Percentiles rank a stretch among this genome's conserved stretches.
phyloP scores from a whole-genome alignment of 2,888 invertebrate species.

The Myopa testacea region DNA sequence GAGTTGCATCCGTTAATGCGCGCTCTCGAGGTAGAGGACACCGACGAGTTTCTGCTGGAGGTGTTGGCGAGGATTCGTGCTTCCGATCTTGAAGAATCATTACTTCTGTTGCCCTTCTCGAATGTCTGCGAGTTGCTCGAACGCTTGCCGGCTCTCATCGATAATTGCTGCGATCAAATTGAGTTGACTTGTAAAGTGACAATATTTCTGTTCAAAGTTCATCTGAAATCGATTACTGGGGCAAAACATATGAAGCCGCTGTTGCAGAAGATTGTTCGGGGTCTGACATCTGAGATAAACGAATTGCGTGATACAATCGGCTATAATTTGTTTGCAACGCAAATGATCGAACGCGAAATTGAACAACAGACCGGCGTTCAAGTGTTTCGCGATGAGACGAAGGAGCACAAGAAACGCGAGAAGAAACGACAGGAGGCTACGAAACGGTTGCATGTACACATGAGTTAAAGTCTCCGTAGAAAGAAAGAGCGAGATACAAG shows the following conservation, averaged over 20 bases:
- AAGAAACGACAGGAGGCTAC: slow-evolving; percentile 65
- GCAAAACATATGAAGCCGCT: slow-evolving; percentile 74
- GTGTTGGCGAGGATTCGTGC: slow-evolving; percentile 83
- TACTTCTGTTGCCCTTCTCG: slow-evolving; percentile 86
- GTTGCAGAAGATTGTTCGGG: slow-evolving; percentile 56
- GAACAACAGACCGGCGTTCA: slow-evolving; percentile 81
- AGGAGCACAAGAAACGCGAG: slow-evolving; percentile 74
- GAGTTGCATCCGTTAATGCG: slow-evolving; percentile 83
- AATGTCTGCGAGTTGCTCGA: slow-evolving; percentile 83
- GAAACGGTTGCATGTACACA: slow-evolving; percentile 60
- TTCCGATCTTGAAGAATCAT: slow-evolving; percentile 91
- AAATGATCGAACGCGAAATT: slow-evolving; percentile 79
- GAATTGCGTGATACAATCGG: slow-evolving; percentile 82
- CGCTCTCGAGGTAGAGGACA: slow-evolving; percentile 79
- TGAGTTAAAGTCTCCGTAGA: slow-evolving; percentile 45
- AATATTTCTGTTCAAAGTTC: slow-evolving; percentile 80
- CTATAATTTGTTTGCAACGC: slow-evolving; percentile 85
- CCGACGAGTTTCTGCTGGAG: slow-evolving; percentile 85
- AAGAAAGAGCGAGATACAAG: no score
- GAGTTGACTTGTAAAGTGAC: slow-evolving; percentile 84
- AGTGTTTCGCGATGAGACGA: slow-evolving; percentile 82
- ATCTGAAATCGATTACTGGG: slow-evolving; percentile 83
- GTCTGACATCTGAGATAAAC: slow-evolving; percentile 57
- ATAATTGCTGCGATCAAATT: slow-evolving; percentile 74
- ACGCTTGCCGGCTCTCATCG: slow-evolving; percentile 77